Evolutionary conservation across 1,140 invertebrate species (phyloP).

Genomic region (Drosophila nasuta): DNA sequence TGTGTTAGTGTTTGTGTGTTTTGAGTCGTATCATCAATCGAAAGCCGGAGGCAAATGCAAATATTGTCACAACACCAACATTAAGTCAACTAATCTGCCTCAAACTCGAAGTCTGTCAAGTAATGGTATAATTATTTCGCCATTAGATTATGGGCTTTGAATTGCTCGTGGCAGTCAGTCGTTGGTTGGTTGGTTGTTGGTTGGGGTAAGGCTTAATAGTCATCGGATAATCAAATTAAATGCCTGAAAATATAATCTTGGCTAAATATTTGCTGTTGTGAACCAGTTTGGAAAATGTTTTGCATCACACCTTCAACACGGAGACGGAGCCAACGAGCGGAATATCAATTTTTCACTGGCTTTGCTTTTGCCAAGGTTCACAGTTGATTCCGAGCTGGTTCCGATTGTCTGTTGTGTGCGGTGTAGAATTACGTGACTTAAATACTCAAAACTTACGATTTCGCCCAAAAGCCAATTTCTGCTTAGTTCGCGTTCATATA

Average conservation of each 20-base stretch:
- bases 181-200: not conserved
- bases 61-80: slow-evolving; percentile 43
- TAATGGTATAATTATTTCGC: slow-evolving; percentile 49
- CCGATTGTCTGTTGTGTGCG: slow-evolving; percentile 42
- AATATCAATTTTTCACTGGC: slow-evolving; percentile 51
- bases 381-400: slow-evolving; percentile 33
- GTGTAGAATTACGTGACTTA: slow-evolving; percentile 52
- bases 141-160: slow-evolving; percentile 47
- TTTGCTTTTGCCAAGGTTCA: slow-evolving; percentile 39
- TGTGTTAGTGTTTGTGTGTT: slow-evolving; percentile 1
- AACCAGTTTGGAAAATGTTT: slow-evolving; percentile 35
- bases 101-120: slow-evolving; percentile 25
- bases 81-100: slow-evolving; percentile 46
- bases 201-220: slow-evolving; percentile 17
- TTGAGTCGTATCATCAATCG: slow-evolving; percentile 21
- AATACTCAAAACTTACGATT: slow-evolving; percentile 56
- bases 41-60: slow-evolving; percentile 41
- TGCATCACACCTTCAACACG: slow-evolving; percentile 25
- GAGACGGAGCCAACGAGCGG: slow-evolving; percentile 8
- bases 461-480: slow-evolving; percentile 41
- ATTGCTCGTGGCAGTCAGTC: slow-evolving; percentile 7
- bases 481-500: not conserved
- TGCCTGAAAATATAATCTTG: slow-evolving; percentile 34
- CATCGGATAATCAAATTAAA: slow-evolving; percentile 49
- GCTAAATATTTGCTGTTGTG: slow-evolving; percentile 30